phyloP scores from a whole-genome alignment of 2,113 vertebrate genomes.

The Tyto alba region DNA sequence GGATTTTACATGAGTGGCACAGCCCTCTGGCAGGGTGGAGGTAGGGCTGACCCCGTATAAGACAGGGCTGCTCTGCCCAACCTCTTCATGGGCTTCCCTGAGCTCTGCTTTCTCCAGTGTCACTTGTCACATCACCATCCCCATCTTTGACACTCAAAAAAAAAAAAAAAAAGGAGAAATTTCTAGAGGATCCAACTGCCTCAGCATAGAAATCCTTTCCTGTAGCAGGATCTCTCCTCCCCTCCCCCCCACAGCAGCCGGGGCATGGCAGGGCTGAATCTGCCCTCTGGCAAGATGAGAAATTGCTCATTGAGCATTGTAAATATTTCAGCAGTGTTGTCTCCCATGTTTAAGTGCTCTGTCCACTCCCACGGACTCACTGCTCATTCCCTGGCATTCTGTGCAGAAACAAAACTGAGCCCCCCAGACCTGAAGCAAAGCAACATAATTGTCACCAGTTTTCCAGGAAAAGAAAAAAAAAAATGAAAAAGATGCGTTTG shows the following conservation, averaged over 20 bases:
- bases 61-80: background rate
- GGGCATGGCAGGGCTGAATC: background rate
- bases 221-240: background rate
- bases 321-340: background rate
- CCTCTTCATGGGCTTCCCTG: fast-evolving
- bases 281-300: background rate
- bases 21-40: background rate
- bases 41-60: fast-evolving
- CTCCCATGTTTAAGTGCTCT: background rate
- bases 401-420: background rate
- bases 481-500: background rate
- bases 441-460: background rate
- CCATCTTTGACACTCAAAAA: background rate
- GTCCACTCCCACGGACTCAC: background rate
- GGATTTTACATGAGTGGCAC: background rate
- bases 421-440: background rate
- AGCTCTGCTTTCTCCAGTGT: background rate
- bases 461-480: background rate
- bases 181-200: background rate
- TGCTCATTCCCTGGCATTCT: background rate
- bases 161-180: background rate
- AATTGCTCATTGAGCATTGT: background rate
- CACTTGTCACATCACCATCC: background rate
- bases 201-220: background rate
- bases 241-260: fast-evolving